Evolutionary conservation across 2,113 vertebrate species (phyloP).

Genomic region (Hemichromis elongatus): DNA sequence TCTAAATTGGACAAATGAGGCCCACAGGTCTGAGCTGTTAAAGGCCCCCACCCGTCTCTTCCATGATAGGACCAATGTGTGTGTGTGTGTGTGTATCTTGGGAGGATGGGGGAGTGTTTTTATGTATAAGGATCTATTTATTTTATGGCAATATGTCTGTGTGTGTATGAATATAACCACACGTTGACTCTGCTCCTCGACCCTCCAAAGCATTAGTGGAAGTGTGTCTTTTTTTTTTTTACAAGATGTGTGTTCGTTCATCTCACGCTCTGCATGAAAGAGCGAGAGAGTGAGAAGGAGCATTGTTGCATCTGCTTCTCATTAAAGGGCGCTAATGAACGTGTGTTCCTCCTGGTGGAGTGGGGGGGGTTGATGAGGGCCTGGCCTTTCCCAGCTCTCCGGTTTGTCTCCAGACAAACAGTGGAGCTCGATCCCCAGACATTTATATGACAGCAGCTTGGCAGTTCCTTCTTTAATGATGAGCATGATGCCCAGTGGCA

Average conservation of each 20-base stretch:
- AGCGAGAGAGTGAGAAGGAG: slow-evolving; percentile 19
- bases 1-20: slow-evolving; percentile 67
- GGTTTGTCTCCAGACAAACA: slow-evolving; percentile 43
- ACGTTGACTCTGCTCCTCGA: neutral
- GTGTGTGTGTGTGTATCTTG: neutral
- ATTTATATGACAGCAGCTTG: slow-evolving; percentile 52
- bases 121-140: neutral
- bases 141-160: neutral
- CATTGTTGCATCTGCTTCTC: slow-evolving; percentile 74
- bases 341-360: slow-evolving; percentile 71
- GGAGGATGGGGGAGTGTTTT: neutral
- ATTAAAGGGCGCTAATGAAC: slow-evolving; percentile 75
- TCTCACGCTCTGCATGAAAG: slow-evolving; percentile 11
- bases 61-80: neutral
- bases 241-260: neutral
- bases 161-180: neutral
- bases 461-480: slow-evolving; percentile 47
- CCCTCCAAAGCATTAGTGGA: neutral
- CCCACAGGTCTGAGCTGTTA: slow-evolving; percentile 48
- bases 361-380: slow-evolving; percentile 36
- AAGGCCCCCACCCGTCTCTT: neutral
- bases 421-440: slow-evolving; percentile 35
- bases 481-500: slow-evolving; percentile 12
- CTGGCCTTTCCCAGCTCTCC: slow-evolving; percentile 42
- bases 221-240: neutral